Percentiles rank a stretch among this genome's conserved stretches.
Conservation (phyloP, 1,140 invertebrate species). For the Callitettix versicolor region DNA sequence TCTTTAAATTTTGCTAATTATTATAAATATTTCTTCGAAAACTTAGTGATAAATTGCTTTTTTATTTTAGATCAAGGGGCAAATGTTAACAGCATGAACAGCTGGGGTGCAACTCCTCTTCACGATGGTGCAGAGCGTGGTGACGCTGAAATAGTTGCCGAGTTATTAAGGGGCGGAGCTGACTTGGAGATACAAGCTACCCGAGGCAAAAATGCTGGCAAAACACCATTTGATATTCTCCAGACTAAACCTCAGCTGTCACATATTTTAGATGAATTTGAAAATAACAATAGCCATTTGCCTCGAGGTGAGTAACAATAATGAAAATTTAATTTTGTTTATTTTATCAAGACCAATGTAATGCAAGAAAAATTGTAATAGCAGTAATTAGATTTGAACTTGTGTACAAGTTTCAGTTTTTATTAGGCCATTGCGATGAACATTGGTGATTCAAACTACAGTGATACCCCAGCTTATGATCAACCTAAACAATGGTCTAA, state of each 20-base stretch:
- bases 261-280: background rate
- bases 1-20: too few relatives aligned
- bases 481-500: too few relatives aligned
- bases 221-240: constrained; percentile 8
- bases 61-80: constrained; percentile 38
- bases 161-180: constrained; percentile 43
- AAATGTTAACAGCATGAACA: constrained; percentile 43
- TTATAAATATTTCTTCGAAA: too few relatives aligned
- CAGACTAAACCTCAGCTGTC: constrained; percentile 7
- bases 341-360: too few relatives aligned
- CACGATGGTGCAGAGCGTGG: constrained; percentile 50
- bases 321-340: background rate
- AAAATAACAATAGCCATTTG: constrained; percentile 1
- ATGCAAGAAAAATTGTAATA: too few relatives aligned
- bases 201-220: constrained; percentile 36
- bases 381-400: too few relatives aligned
- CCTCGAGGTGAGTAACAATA: background rate
- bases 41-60: too few relatives aligned
- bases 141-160: constrained; percentile 42
- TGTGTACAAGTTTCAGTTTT: too few relatives aligned
- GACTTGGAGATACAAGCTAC: constrained; percentile 42
- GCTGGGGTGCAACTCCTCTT: constrained; percentile 46
- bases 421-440: too few relatives aligned
- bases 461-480: too few relatives aligned
- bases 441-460: too few relatives aligned